phyloP scores from a whole-genome alignment of 1,140 invertebrate genomes.

The Coenobita brevimanus region DNA sequence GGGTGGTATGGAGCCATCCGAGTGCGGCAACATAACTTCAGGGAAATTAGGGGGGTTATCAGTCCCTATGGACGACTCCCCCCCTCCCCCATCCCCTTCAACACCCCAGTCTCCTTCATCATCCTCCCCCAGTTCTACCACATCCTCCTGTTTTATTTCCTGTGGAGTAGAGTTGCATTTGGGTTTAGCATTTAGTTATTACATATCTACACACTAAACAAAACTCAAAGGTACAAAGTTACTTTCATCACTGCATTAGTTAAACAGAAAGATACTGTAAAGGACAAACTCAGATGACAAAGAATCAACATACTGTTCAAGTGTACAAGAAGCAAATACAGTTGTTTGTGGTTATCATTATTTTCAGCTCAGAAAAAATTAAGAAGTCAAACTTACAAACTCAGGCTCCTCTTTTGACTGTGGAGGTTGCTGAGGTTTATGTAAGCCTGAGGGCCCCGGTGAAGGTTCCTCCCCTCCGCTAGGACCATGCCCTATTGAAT shows the following conservation, averaged over 20 bases:
- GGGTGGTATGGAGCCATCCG: constrained; percentile 56
- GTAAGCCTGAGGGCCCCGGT: constrained; percentile 65
- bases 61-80: constrained; percentile 61
- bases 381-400: constrained; percentile 57
- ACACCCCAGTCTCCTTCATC: constrained; percentile 69
- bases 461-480: constrained; percentile 54
- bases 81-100: constrained; percentile 67
- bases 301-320: too few species aligned
- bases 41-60: constrained; percentile 68
- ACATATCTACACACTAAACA: neutral
- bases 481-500: constrained; percentile 10
- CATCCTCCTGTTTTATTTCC: constrained; percentile 70
- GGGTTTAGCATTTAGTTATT: neutral
- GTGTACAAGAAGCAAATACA: too few species aligned
- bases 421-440: constrained; percentile 58
- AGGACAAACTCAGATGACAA: too few species aligned
- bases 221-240: neutral
- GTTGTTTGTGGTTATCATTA: too few species aligned
- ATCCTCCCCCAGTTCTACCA: constrained; percentile 68
- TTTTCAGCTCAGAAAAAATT: too few species aligned
- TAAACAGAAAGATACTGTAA: too few species aligned
- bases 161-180: constrained; percentile 30
- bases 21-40: constrained; percentile 66
- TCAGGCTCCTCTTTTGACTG: constrained; percentile 69
- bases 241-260: too few species aligned